Evolutionary conservation across 2,113 vertebrate species (phyloP), one percentile per base, ranked within the genome.

Genomic region (Channa maculata): DNA sequence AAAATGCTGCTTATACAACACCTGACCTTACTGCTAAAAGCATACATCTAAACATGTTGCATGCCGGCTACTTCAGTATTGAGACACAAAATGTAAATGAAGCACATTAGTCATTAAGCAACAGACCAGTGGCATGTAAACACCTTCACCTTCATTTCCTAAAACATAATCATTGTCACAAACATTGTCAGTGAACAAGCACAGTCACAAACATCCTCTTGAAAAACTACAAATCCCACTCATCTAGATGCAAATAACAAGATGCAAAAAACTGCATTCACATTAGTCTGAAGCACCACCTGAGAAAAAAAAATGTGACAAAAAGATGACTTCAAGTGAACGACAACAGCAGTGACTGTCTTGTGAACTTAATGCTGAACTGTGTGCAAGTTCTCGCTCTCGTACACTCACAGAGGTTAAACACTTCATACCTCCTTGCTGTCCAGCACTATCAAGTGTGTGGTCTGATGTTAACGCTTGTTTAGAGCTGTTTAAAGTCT

Each of bases 381-480:
- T 60, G 65, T 69, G 53, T 64, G 43, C 3, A 34, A 65, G 6
- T 45, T 33, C 48, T 60, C 74, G 59, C 53, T 64, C 55, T 61
- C 60, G 13, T 44, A 57, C 46, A 69, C 66, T 41, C 51, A 46
- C 5, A 60, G 11, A 11, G 55, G 12, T 45, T 49, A 48, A 58
- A 69, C 48, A 55, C 74, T 77, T 33, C 79, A 53, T 89, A 84
- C 86, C 77, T 80, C 71, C 68, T 67, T 71, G 77, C 66, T 82
- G 77, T 72, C 72, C 77, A 49, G 41, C 49, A n/a, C 59, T 76
- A 48, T 74, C 55, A 77, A 83, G 62, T 77, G 82, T 86, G 84
- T 84, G 86, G 82, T 85, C 70, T 86, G 82, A 79, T 68, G 74
- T 76, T 77, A 65, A 69, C 59, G 69, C 75, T 83, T 75, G 65